These are phyloP conservation scores for Elysia crispata DNA, from an alignment of 2,888 invertebrate genomes.

Conservation along the genomic window DNA sequence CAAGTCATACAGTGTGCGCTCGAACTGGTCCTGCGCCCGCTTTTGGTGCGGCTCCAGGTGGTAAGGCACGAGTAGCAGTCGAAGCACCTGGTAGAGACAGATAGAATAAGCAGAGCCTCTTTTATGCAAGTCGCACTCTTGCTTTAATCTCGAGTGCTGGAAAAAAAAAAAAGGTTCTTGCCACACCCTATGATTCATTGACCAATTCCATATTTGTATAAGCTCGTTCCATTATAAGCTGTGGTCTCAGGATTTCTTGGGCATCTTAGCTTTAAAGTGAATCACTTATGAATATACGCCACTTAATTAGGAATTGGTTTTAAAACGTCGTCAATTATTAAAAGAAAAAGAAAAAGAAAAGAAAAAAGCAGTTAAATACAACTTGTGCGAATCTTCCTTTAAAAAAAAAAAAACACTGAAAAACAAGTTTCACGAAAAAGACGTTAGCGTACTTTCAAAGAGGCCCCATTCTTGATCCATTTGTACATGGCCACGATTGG, in stretches of 20 bases:
- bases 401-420: too few relatives aligned
- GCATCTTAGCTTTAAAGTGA: too few relatives aligned
- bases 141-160: too few relatives aligned
- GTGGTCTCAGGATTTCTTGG: neutral
- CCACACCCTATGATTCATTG: too few relatives aligned
- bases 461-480: constrained; percentile 59
- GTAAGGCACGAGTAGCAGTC: constrained; percentile 60
- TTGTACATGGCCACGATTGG: constrained; percentile 70
- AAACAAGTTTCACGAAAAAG: too few relatives aligned
- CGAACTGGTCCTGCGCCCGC: constrained; percentile 64
- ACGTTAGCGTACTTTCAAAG: constrained; percentile 55
- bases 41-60: constrained; percentile 67
- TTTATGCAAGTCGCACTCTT: too few relatives aligned
- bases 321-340: neutral
- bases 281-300: too few relatives aligned
- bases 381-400: neutral
- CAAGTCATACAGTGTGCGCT: constrained; percentile 51
- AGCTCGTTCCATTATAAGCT: neutral
- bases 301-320: too few relatives aligned
- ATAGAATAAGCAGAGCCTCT: too few relatives aligned
- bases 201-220: too few relatives aligned
- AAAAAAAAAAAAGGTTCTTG: too few relatives aligned
- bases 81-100: constrained; percentile 56
- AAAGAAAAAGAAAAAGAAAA: neutral
- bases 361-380: neutral